Conservation (phyloP, 2,797 vertebrate genomes). For the Sebastes iracundus region DNA sequence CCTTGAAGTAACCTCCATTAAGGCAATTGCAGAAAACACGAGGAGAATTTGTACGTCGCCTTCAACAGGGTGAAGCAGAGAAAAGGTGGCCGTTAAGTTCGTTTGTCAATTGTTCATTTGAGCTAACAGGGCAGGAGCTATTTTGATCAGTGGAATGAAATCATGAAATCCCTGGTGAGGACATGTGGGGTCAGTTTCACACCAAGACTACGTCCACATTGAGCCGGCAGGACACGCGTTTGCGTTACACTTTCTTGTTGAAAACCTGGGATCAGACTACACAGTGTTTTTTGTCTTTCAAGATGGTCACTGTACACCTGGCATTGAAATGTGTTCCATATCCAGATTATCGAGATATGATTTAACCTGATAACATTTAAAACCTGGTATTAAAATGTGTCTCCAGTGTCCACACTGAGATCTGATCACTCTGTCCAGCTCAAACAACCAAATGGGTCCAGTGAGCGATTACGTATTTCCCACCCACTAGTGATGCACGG, state of each 20-base stretch:
- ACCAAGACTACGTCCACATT: neutral
- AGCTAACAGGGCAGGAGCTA: neutral
- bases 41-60: neutral
- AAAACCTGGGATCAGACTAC: neutral
- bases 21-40: conserved; percentile 61
- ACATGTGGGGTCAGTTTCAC: neutral
- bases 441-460: too few relatives aligned
- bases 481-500: too few relatives aligned
- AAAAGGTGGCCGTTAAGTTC: neutral
- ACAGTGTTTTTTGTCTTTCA: neutral
- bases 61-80: neutral
- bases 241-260: neutral
- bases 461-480: too few relatives aligned
- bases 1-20: conserved; percentile 53
- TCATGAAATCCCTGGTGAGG: neutral
- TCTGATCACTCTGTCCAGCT: neutral
- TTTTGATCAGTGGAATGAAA: neutral
- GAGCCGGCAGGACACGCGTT: neutral
- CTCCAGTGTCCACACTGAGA: neutral
- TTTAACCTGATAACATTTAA: neutral
- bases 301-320: neutral
- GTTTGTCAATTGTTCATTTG: neutral
- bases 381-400: neutral
- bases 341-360: neutral
- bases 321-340: neutral